A percentile compares a stretch with the other conserved stretches of the same genome.
phyloP scores from a whole-genome alignment of 2,113 vertebrate genomes.

The Etheostoma cragini region DNA sequence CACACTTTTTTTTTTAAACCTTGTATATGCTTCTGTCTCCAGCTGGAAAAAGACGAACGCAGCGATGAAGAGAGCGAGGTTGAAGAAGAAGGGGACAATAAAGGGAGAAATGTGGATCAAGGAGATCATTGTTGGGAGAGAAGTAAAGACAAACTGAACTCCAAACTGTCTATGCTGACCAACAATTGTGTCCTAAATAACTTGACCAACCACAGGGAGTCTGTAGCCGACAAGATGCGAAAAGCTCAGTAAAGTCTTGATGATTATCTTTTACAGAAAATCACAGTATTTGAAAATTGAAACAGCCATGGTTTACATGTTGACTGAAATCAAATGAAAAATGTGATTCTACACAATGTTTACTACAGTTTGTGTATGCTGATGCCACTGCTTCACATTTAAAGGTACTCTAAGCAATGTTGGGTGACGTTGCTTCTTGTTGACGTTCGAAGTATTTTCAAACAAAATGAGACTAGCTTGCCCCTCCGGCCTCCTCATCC shows the following conservation, averaged over 20 bases:
- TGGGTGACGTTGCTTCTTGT: no score
- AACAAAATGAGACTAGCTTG: no score
- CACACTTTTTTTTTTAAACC: background rate
- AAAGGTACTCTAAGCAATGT: no score
- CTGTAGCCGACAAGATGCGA: constrained; percentile 54
- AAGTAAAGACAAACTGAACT: constrained; percentile 77
- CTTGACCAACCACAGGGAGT: constrained; percentile 76
- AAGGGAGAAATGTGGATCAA: constrained; percentile 78
- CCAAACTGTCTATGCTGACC: constrained; percentile 65
- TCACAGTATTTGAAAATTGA: background rate
- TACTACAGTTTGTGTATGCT: background rate
- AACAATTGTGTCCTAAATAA: constrained; percentile 84
- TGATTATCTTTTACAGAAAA: background rate
- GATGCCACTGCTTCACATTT: background rate
- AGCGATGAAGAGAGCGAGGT: constrained; percentile 90
- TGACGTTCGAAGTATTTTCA: no score
- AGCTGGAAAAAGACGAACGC: constrained; percentile 92
- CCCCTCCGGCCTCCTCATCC: no score
- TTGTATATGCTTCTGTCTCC: constrained; percentile 20
- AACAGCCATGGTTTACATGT: background rate
- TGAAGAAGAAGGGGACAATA: constrained; percentile 86
- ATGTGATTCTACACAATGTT: background rate
- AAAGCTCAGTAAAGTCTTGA: constrained; percentile 68
- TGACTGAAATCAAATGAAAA: background rate
- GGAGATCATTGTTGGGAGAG: constrained; percentile 72